Evolutionary conservation across 2,797 vertebrate genomes (phyloP).

Genomic region (Champsocephalus esox): DNA sequence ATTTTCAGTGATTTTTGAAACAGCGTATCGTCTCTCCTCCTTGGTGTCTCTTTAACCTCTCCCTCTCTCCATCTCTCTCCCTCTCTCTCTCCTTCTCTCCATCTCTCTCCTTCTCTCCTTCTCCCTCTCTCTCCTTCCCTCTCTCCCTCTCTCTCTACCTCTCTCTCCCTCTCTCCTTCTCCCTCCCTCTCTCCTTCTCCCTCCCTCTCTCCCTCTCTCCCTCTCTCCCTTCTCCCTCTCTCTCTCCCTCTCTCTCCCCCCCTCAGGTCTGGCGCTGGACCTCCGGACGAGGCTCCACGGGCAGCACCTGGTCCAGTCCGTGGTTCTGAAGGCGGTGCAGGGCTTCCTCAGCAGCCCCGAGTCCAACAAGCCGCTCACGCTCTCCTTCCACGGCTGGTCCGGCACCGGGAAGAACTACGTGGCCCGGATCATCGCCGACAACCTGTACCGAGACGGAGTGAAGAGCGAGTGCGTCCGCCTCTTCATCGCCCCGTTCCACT

Average conservation of each 20-base stretch:
- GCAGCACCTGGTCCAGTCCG: conserved; percentile 90
- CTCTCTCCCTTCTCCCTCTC: too few relatives aligned
- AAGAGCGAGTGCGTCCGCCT: conserved; percentile 91
- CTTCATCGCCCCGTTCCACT: conserved; percentile 93
- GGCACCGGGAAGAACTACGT: conserved; percentile 98
- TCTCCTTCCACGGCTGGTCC: conserved; percentile 97
- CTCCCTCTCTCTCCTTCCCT: too few relatives aligned
- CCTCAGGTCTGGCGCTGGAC: conserved; percentile 88
- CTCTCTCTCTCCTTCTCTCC: too few relatives aligned
- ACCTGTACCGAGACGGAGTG: conserved; percentile 91
- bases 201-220: too few relatives aligned
- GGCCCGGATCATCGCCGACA: conserved; percentile 90
- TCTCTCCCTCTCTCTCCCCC: background rate
- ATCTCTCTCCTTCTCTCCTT: too few relatives aligned
- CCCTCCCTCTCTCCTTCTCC: background rate
- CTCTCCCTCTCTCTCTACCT: too few relatives aligned
- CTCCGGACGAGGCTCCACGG: conserved; percentile 90
- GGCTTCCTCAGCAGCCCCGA: conserved; percentile 86
- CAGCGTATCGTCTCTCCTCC: too few relatives aligned
- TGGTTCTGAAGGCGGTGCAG: conserved; percentile 86
- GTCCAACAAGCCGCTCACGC: conserved; percentile 89
- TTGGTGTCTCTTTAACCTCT: too few relatives aligned
- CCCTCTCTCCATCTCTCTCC: too few relatives aligned
- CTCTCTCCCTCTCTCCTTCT: too few relatives aligned
- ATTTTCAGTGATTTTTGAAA: too few relatives aligned